Evolutionary conservation across 2,113 vertebrate species (phyloP), one percentile per base, ranked within the genome.

Genomic region (Dissostichus mawsoni): DNA sequence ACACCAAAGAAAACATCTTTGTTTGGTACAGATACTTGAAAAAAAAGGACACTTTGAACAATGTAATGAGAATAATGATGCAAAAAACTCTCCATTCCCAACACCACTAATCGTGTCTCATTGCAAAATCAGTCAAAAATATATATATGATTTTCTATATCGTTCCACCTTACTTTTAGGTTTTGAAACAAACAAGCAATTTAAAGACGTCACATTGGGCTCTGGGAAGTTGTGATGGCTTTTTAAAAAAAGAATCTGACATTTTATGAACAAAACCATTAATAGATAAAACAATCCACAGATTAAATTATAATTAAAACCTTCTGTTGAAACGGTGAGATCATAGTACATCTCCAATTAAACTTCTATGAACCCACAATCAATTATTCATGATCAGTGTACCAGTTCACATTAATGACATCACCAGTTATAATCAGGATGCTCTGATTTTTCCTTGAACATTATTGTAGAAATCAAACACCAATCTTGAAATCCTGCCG

Each of bases 391-490:
- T 74, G 8, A 2, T 29, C 65, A 20, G 20, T 20, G 20, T 20
- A 20, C 20, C 55, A 45, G 18, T 70, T 50, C 29, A 63, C 47
- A 13, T 13, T 13, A 11, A 10, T 80, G 76, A 70, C 63, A 53
- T 82, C 63, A 76, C 47, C 65, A 48, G 0, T 41, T 77, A n/a
- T 70, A 23, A 79, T 29, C 52, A 58, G 41, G n/a, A 53, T 57
- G 47, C 45, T 47, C 44, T 51, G 47, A 41, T 76, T 52, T 61
- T 47, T 2, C 36, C 55, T 11, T 56, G 62, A 33, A 48, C 48
- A 18, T 41, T 9, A 14, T 50, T 3, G 2, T 3, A 17, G 17
- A 52, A 23, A 33, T 55, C 14, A 33, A 14, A 3, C 8, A 23
- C 20, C 36, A 25, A 53, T 5, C 61, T 3, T 14, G 11, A 2